A percentile compares a stretch with the other conserved stretches of the same genome.
phyloP scores from a whole-genome alignment of 2,113 vertebrate genomes.

The Sylvicapra grimmia region DNA sequence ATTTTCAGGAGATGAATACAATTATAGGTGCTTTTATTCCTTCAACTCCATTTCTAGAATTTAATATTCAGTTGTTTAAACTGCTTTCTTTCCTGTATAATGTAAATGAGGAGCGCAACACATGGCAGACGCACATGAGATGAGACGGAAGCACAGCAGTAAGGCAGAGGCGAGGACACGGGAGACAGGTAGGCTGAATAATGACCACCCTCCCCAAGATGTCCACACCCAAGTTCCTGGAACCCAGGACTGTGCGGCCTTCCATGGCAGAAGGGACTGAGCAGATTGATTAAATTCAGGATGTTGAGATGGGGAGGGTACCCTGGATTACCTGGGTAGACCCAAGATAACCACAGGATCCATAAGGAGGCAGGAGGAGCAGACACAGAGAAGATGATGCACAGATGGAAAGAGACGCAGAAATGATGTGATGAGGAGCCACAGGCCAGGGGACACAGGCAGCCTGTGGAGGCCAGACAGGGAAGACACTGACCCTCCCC shows the following conservation, averaged over 20 bases:
- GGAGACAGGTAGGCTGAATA: not conserved
- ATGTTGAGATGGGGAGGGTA: not conserved
- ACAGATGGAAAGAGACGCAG: not conserved
- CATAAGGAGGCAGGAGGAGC: not conserved
- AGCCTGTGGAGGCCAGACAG: not conserved
- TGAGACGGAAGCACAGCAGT: not conserved
- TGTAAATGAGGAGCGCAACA: not conserved
- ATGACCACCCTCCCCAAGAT: not conserved
- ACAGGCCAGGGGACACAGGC: not conserved
- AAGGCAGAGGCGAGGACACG: not conserved
- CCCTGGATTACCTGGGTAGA: not conserved
- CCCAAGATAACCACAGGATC: not conserved
- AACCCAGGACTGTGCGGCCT: not conserved
- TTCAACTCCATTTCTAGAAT: not conserved
- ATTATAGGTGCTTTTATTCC: not conserved
- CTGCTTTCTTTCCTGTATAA: not conserved
- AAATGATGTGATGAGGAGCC: not conserved
- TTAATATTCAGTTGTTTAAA: not conserved
- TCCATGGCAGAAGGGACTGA: not conserved
- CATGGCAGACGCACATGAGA: not conserved
- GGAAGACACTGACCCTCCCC: not conserved
- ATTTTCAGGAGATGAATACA: constrained; percentile 9
- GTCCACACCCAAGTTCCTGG: not conserved
- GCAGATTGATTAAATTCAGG: not conserved
- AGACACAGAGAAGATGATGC: not conserved